Evolutionary conservation across 2,113 vertebrate species (phyloP).

Genomic region (Lethenteron reissneri): DNA sequence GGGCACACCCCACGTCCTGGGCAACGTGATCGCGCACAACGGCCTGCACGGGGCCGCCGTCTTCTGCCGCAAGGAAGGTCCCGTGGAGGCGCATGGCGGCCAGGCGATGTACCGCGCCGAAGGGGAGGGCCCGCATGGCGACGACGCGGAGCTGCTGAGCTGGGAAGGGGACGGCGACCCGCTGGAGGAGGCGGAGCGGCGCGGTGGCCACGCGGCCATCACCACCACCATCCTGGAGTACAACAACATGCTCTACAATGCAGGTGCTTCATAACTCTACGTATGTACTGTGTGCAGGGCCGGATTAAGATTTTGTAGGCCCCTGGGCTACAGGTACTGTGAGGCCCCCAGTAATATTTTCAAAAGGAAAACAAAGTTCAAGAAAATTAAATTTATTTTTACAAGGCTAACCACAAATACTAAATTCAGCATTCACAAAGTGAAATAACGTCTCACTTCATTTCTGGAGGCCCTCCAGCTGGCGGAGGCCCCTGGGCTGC

Average conservation of each 20-base stretch:
- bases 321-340: too few species aligned
- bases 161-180: conserved; percentile 47
- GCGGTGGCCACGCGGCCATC: conserved; percentile 27
- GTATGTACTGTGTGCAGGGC: too few species aligned
- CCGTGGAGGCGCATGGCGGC: conserved; percentile 14
- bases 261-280: conserved; percentile 20
- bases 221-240: conserved; percentile 45
- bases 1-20: conserved; percentile 51
- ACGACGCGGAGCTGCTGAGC: conserved; percentile 40
- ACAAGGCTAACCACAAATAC: too few species aligned
- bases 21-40: conserved; percentile 52
- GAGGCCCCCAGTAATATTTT: too few species aligned
- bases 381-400: too few species aligned
- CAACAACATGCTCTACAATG: conserved; percentile 56
- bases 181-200: conserved; percentile 37
- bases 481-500: too few species aligned
- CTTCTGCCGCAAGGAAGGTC: conserved; percentile 47
- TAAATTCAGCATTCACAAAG: too few species aligned
- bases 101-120: conserved; percentile 17
- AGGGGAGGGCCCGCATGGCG: conserved; percentile 38
- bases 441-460: too few species aligned
- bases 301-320: too few species aligned
- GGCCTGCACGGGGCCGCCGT: conserved; percentile 53
- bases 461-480: too few species aligned
- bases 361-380: too few species aligned